A percentile compares a stretch with the other conserved stretches of the same genome.
Conservation (phyloP, 2,888 invertebrate genomes). For the Cerceris rybyensis region DNA sequence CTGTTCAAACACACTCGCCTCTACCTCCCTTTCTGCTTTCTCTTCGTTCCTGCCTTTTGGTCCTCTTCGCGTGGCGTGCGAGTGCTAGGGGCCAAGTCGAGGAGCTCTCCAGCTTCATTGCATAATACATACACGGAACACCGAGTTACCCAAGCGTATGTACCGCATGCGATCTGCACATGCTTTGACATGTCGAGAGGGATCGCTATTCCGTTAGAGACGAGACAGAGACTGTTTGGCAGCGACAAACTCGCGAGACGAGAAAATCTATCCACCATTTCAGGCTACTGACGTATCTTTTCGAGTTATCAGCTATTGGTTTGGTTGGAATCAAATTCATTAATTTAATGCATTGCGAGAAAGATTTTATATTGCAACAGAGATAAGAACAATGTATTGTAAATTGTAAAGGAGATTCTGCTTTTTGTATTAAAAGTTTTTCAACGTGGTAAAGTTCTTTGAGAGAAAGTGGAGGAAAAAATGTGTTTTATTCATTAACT, state of each 20-base stretch:
- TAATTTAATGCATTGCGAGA: too few species aligned
- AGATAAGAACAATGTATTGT: too few species aligned
- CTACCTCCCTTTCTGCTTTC: slow-evolving; percentile 37
- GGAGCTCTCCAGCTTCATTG: slow-evolving; percentile 68
- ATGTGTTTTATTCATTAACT: too few species aligned
- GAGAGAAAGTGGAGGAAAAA: too few species aligned
- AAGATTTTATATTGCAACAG: too few species aligned
- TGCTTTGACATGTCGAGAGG: slow-evolving; percentile 41
- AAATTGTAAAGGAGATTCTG: too few species aligned
- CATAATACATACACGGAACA: slow-evolving; percentile 67
- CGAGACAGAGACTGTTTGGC: slow-evolving; percentile 10
- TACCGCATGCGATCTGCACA: slow-evolving; percentile 3
- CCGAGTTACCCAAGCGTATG: slow-evolving; percentile 32
- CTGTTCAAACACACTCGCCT: slow-evolving; percentile 80
- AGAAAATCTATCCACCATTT: too few species aligned
- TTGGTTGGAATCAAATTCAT: too few species aligned
- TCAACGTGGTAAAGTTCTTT: too few species aligned
- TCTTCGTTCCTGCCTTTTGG: slow-evolving; percentile 35
- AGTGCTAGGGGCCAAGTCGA: slow-evolving; percentile 51
- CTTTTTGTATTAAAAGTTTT: too few species aligned
- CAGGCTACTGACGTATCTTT: too few species aligned
- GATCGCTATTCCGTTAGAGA: slow-evolving; percentile 19
- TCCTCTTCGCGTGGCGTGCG: slow-evolving; percentile 48
- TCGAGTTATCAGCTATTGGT: too few species aligned
- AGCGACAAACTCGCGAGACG: not conserved